These are phyloP conservation scores for Enteromius anoplus DNA, from an alignment of 2,797 vertebrate species.

Conservation along the genomic window DNA sequence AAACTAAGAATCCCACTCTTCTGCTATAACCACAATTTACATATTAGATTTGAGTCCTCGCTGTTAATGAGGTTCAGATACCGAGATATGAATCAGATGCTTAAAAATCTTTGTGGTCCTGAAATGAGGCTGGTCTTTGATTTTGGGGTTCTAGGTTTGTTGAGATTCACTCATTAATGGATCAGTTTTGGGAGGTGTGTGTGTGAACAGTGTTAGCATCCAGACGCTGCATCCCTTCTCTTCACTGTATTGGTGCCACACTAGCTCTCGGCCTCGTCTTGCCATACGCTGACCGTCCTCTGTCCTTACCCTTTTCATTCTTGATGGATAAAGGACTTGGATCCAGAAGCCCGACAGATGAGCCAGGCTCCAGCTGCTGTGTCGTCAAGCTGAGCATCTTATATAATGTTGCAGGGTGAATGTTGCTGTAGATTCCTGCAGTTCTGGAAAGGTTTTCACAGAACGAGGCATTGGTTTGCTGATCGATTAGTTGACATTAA, in stretches of 20 bases:
- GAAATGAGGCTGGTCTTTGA: background rate
- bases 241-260: background rate
- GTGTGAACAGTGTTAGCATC: slow-evolving; percentile 51
- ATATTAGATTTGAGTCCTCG: background rate
- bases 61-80: background rate
- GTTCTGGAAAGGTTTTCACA: background rate
- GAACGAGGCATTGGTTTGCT: background rate
- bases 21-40: too few relatives aligned
- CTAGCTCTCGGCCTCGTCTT: background rate
- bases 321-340: background rate
- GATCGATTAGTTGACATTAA: background rate
- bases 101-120: background rate
- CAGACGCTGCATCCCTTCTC: background rate
- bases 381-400: background rate
- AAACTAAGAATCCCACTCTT: too few relatives aligned
- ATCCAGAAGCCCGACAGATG: background rate
- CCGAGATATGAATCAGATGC: background rate
- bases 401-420: background rate
- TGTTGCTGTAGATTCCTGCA: slow-evolving; percentile 12
- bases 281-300: background rate
- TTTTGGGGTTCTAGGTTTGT: background rate
- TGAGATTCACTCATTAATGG: slow-evolving; percentile 11
- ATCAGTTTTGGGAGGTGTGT: slow-evolving; percentile 36
- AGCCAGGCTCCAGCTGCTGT: background rate
- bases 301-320: background rate